phyloP scores from a whole-genome alignment of 2,113 vertebrate genomes.

The Gallinago undulata region DNA sequence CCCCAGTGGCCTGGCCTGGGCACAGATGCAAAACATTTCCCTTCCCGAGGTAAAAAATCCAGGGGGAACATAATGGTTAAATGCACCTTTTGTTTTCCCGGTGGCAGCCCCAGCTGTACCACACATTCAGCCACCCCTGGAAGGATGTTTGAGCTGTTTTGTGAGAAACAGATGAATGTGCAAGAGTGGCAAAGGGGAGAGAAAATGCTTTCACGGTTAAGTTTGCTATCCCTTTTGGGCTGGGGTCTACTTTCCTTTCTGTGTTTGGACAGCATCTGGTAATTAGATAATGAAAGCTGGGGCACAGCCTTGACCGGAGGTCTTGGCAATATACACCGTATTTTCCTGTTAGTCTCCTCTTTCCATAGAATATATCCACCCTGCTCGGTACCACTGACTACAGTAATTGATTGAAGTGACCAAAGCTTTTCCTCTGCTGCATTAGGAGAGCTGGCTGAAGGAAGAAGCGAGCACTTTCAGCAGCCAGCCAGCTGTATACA shows the following conservation, averaged over 20 bases:
- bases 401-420: not conserved
- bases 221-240: not conserved
- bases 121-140: not conserved
- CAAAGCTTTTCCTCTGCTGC: not conserved
- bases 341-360: not conserved
- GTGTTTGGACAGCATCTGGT: not conserved
- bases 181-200: not conserved
- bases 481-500: constrained; percentile 29
- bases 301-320: not conserved
- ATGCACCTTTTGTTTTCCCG: not conserved
- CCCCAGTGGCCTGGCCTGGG: not conserved
- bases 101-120: not conserved
- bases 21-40: not conserved
- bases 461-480: not conserved
- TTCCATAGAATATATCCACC: not conserved
- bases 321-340: not conserved
- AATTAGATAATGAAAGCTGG: not conserved
- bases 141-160: not conserved
- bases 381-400: not conserved
- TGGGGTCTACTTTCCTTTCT: not conserved
- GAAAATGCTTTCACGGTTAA: not conserved
- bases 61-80: not conserved
- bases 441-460: not conserved
- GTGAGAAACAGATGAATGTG: not conserved
- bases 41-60: not conserved